Percentiles rank a stretch among this genome's conserved stretches.
Evolutionary conservation across 2,888 invertebrate species (phyloP).

Genomic region (Netelia melanura): DNA sequence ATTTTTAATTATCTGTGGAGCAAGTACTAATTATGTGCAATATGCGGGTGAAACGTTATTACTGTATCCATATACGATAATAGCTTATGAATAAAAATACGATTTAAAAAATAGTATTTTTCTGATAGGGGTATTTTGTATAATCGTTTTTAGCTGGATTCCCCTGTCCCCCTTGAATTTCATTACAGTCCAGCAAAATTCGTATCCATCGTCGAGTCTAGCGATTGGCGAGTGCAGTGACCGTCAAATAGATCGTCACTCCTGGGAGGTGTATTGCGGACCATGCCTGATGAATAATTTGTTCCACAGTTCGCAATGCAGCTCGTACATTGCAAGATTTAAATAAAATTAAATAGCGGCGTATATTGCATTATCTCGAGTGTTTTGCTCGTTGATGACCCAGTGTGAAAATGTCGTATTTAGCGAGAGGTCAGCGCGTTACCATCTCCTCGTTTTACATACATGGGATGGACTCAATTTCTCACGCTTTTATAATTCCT

Average conservation of each 20-base stretch:
- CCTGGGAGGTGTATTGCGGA: constrained; percentile 18
- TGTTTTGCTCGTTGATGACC: background rate
- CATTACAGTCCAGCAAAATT: background rate
- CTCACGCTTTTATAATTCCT: too few relatives aligned
- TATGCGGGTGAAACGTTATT: too few relatives aligned
- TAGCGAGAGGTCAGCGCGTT: background rate
- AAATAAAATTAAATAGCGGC: constrained; percentile 59
- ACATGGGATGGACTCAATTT: too few relatives aligned
- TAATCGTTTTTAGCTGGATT: background rate
- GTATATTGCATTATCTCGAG: constrained; percentile 5
- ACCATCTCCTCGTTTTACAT: background rate
- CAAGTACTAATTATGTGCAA: too few relatives aligned
- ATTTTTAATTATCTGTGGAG: too few relatives aligned
- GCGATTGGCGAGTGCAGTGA: constrained; percentile 8
- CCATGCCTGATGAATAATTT: constrained; percentile 63
- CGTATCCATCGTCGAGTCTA: background rate
- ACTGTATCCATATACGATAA: too few relatives aligned
- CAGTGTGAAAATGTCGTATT: background rate
- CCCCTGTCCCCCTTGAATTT: background rate
- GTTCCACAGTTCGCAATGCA: constrained; percentile 53
- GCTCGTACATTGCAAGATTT: constrained; percentile 46
- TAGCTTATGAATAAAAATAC: too few relatives aligned
- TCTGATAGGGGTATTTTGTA: background rate
- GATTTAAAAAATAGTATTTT: background rate
- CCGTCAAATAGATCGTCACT: constrained; percentile 48